Evolutionary conservation across 2,797 vertebrate genomes (phyloP).

Genomic region (Pangasius djambal): DNA sequence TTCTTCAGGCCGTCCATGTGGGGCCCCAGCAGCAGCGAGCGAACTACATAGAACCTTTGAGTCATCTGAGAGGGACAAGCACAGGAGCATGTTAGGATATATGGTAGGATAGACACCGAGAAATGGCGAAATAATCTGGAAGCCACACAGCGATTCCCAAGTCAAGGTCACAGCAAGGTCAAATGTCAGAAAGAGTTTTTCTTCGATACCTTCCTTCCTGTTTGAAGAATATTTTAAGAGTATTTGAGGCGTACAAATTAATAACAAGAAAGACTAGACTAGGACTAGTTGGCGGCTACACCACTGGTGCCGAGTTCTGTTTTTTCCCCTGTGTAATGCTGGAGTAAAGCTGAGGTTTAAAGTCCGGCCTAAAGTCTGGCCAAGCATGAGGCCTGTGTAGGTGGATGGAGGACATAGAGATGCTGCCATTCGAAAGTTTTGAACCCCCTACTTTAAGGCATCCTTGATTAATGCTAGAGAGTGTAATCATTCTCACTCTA

Average conservation of each 20-base stretch:
- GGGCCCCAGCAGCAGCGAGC: too few relatives aligned
- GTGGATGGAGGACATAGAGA: neutral
- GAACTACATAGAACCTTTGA: neutral
- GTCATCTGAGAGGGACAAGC: neutral
- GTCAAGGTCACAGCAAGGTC: neutral
- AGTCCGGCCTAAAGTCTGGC: neutral
- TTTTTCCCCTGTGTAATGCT: neutral
- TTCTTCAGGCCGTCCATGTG: too few relatives aligned
- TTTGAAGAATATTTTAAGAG: neutral
- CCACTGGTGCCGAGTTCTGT: neutral
- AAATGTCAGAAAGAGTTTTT: neutral
- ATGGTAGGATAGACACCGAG: neutral
- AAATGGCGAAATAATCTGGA: neutral
- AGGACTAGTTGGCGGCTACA: neutral
- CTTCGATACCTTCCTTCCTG: neutral
- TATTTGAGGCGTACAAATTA: neutral
- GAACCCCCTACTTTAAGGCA: neutral
- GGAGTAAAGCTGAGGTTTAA: too few relatives aligned
- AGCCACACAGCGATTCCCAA: neutral
- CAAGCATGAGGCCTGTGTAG: neutral
- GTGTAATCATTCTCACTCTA: neutral
- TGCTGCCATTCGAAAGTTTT: neutral
- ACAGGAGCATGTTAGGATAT: neutral
- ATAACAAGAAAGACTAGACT: neutral
- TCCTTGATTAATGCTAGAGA: neutral